A percentile compares a stretch with the other conserved stretches of the same genome.
Conservation (phyloP, 2,797 vertebrate genomes). For the Galaxias olidus region DNA sequence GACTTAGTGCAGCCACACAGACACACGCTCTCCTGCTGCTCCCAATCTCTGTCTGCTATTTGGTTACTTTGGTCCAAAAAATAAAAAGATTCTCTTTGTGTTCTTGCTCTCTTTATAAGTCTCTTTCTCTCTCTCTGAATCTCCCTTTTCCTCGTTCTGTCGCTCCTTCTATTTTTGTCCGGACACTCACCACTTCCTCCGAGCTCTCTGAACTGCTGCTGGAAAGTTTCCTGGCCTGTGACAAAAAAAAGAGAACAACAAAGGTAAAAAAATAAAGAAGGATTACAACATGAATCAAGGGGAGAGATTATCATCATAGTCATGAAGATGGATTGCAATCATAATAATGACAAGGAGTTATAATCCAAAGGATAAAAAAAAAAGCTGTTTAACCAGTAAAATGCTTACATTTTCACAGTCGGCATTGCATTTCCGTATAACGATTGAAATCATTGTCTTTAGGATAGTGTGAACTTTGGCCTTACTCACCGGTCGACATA, state of each 20-base stretch:
- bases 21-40: background rate
- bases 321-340: too few relatives aligned
- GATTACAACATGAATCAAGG: too few relatives aligned
- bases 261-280: background rate
- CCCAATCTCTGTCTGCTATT: background rate
- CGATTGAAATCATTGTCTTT: too few relatives aligned
- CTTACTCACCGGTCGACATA: constrained; percentile 73
- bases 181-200: constrained; percentile 70
- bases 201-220: constrained; percentile 77
- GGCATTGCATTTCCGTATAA: too few relatives aligned
- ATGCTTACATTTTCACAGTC: too few relatives aligned
- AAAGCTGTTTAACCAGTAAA: too few relatives aligned
- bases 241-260: background rate
- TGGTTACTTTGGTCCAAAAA: too few relatives aligned
- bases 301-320: too few relatives aligned
- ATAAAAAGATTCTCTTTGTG: too few relatives aligned
- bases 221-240: constrained; percentile 59
- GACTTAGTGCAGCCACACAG: background rate
- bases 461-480: too few relatives aligned
- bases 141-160: background rate
- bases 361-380: too few relatives aligned
- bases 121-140: background rate
- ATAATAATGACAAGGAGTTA: too few relatives aligned
- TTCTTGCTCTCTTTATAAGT: background rate
- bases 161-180: background rate